A percentile compares a stretch with the other conserved stretches of the same genome.
phyloP scores from a whole-genome alignment of 2,113 vertebrate genomes.

The Aramus guarauna region DNA sequence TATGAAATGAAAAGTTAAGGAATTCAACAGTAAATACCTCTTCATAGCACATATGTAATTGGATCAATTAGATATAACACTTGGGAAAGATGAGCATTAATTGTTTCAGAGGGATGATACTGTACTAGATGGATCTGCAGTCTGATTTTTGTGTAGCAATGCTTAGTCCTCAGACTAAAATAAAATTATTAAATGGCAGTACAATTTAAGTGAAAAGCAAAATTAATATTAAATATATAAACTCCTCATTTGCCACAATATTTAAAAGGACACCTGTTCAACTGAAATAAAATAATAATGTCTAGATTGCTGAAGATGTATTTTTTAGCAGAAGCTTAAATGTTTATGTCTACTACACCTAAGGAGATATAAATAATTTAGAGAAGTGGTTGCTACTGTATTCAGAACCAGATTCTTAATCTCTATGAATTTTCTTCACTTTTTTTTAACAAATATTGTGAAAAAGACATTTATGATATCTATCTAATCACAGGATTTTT shows the following conservation, averaged over 20 bases:
- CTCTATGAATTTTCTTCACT: not conserved
- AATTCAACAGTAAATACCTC: not conserved
- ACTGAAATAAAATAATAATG: not conserved
- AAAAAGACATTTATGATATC: not conserved
- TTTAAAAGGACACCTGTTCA: not conserved
- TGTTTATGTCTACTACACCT: not conserved
- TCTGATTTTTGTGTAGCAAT: not conserved
- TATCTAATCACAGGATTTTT: not conserved
- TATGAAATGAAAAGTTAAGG: not conserved
- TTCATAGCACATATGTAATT: not conserved
- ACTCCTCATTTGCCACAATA: not conserved
- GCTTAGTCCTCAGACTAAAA: not conserved
- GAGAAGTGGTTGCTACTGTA: not conserved
- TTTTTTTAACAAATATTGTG: not conserved
- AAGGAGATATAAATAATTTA: not conserved
- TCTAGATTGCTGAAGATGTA: not conserved
- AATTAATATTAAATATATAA: not conserved
- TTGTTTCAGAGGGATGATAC: not conserved
- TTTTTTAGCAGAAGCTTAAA: not conserved
- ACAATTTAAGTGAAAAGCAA: not conserved
- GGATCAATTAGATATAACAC: not conserved
- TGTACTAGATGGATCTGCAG: not conserved
- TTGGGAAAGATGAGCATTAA: not conserved
- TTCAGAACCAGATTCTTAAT: not conserved
- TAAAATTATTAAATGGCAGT: not conserved